phyloP scores from a whole-genome alignment of 2,797 vertebrate species.

The Merluccius polli region DNA sequence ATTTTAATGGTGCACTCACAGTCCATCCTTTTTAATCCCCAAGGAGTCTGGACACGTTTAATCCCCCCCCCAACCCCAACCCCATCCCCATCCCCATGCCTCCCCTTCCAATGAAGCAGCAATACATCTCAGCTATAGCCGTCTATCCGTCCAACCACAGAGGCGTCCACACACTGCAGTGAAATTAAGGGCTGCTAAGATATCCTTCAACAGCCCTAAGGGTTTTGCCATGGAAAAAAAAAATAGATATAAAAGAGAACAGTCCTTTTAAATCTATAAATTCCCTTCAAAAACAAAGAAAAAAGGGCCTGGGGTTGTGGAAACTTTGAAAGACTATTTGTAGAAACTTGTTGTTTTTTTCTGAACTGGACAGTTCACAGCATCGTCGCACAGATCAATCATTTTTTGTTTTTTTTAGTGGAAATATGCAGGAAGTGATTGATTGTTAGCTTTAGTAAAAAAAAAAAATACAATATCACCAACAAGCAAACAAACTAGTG shows the following conservation, averaged over 20 bases:
- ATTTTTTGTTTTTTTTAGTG: not conserved
- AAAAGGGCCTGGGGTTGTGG: not conserved
- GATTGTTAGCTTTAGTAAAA: too few relatives aligned
- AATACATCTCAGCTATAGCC: not conserved
- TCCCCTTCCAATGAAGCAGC: not conserved
- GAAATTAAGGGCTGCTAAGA: conserved; percentile 31
- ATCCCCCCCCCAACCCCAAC: conserved; percentile 35
- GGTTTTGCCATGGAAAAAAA: not conserved
- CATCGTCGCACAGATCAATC: not conserved
- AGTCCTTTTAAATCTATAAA: not conserved
- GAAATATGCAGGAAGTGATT: not conserved
- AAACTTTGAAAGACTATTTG: not conserved
- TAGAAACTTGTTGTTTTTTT: not conserved
- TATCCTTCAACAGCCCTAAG: not conserved
- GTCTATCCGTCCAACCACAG: conserved; percentile 31
- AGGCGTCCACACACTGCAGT: conserved; percentile 35
- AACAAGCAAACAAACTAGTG: not conserved
- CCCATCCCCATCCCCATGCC: not conserved
- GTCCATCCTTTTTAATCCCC: conserved; percentile 55
- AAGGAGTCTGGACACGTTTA: conserved; percentile 56
- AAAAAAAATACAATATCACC: not conserved
- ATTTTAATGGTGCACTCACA: conserved; percentile 62
- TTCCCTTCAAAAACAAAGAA: not conserved
- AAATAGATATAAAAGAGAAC: not conserved
- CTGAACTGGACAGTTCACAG: not conserved